phyloP scores from a whole-genome alignment of 1,140 invertebrate species.

The Pantala flavescens region DNA sequence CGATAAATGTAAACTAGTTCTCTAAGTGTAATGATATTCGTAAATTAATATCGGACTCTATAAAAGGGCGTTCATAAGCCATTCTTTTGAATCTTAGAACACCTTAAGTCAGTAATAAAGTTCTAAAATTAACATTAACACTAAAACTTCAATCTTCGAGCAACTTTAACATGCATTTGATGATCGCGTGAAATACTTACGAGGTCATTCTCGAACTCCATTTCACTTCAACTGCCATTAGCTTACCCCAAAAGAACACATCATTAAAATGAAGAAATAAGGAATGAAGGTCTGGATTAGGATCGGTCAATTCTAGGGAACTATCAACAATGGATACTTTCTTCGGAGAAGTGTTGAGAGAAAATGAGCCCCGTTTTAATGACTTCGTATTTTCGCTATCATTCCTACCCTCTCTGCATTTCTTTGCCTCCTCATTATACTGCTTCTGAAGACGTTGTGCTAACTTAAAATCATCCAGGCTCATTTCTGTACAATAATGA shows the following conservation, averaged over 20 bases:
- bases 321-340: background rate
- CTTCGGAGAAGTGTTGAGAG: background rate
- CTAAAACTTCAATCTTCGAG: too few relatives aligned
- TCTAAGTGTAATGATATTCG: too few relatives aligned
- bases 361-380: background rate
- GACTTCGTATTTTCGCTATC: background rate
- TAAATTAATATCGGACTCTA: too few relatives aligned
- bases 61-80: too few relatives aligned
- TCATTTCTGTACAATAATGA: background rate
- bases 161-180: too few relatives aligned
- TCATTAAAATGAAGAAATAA: conserved; percentile 81
- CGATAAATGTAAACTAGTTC: too few relatives aligned
- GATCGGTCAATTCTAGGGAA: conserved; percentile 67
- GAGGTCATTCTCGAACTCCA: conserved; percentile 95
- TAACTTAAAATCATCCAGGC: background rate
- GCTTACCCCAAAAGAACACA: conserved; percentile 69
- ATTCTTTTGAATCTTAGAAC: too few relatives aligned
- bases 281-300: conserved; percentile 79
- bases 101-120: too few relatives aligned
- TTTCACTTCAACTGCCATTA: conserved; percentile 68
- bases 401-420: background rate
- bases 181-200: conserved; percentile 49
- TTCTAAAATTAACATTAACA: too few relatives aligned
- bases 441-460: background rate
- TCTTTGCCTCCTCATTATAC: background rate